Evolutionary conservation across 2,888 invertebrate genomes (phyloP).

Genomic region (Hoplodrina blanda): DNA sequence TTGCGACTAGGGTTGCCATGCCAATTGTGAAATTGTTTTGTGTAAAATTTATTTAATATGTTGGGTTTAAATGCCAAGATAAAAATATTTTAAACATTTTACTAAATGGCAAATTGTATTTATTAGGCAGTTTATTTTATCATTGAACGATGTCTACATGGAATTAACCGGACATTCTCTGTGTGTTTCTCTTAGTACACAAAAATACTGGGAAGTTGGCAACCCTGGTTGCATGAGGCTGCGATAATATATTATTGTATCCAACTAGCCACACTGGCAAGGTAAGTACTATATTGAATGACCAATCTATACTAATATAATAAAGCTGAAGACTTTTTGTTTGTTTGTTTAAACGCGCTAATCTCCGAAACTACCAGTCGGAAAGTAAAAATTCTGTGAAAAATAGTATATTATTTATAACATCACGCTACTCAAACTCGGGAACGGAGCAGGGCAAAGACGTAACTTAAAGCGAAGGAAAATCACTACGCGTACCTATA

Average conservation of each 20-base stretch:
- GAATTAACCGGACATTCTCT: background rate
- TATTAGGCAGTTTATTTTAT: background rate
- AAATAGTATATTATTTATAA: too few relatives aligned
- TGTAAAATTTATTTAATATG: too few relatives aligned
- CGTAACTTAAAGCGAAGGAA: too few relatives aligned
- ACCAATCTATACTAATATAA: slow-evolving; percentile 10
- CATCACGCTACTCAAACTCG: too few relatives aligned
- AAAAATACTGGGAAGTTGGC: background rate
- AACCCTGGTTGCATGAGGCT: slow-evolving; percentile 26
- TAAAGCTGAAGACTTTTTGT: too few relatives aligned
- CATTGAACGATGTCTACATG: background rate
- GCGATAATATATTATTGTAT: slow-evolving; percentile 16
- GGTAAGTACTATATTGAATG: slow-evolving; percentile 17
- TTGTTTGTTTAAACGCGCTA: too few relatives aligned
- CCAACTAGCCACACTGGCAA: slow-evolving; percentile 6
- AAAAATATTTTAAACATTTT: too few relatives aligned
- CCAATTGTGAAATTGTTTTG: background rate
- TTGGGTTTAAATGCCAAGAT: background rate
- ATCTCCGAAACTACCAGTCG: too few relatives aligned
- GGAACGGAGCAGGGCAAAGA: too few relatives aligned
- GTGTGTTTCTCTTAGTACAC: background rate
- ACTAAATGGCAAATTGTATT: too few relatives aligned
- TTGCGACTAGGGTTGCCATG: slow-evolving; percentile 31
- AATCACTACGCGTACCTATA: too few relatives aligned
- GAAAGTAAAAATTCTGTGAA: too few relatives aligned